A percentile compares a stretch with the other conserved stretches of the same genome.
Evolutionary conservation across 2,113 vertebrate species (phyloP).

Genomic region (Xyrauchen texanus): DNA sequence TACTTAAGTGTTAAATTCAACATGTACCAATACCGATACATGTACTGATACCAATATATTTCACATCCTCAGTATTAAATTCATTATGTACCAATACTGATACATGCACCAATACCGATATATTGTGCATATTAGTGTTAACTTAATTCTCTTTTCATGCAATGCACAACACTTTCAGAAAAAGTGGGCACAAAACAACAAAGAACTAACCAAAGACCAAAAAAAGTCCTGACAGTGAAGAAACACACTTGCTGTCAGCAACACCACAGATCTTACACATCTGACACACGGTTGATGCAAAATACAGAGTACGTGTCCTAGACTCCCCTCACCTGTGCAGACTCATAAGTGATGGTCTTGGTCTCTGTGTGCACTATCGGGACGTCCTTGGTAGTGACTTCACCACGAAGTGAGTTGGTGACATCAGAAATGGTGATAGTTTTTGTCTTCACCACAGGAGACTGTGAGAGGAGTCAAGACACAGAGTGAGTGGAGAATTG

Average conservation of each 20-base stretch:
- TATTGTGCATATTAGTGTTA: background rate
- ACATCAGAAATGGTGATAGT: conserved; percentile 93
- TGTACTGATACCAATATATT: background rate
- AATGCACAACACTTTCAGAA: background rate
- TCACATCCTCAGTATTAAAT: too few species aligned
- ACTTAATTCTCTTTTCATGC: background rate
- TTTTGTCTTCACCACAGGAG: conserved; percentile 92
- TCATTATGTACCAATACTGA: background rate
- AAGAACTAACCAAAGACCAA: background rate
- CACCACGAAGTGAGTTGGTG: conserved; percentile 80
- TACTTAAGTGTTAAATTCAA: too few species aligned
- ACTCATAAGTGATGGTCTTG: conserved; percentile 97
- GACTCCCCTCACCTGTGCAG: conserved; percentile 84
- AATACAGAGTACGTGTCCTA: background rate
- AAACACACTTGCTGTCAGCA: background rate
- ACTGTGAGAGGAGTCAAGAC: conserved; percentile 73
- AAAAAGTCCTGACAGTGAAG: background rate
- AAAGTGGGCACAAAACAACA: background rate
- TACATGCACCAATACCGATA: background rate
- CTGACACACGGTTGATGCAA: background rate
- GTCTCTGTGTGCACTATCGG: conserved; percentile 95
- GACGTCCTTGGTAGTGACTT: conserved; percentile 86
- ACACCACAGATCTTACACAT: background rate
- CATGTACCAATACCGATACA: background rate
- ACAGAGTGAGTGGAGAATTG: conserved; percentile 29